Conservation (phyloP, 1,140 invertebrate genomes). For the Orchestia grillus region DNA sequence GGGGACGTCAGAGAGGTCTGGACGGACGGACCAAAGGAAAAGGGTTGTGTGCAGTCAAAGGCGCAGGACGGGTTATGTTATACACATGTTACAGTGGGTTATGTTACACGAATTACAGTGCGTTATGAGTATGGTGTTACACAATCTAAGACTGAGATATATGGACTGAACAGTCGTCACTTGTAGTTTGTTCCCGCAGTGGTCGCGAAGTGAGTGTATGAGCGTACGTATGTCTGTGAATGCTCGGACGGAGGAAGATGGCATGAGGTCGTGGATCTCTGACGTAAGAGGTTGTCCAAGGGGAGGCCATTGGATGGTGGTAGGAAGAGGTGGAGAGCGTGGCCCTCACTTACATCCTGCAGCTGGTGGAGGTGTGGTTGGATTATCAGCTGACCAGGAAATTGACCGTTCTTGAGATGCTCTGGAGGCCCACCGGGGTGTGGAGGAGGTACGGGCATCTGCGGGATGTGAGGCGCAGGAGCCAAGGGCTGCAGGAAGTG, state of each 20-base stretch:
- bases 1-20: background rate
- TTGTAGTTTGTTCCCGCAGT: background rate
- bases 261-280: conserved; percentile 87
- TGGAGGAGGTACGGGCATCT: conserved; percentile 62
- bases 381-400: conserved; percentile 63
- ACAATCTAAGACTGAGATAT: background rate
- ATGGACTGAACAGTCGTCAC: conserved; percentile 2
- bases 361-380: conserved; percentile 65
- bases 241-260: conserved; percentile 82
- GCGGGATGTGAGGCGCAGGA: conserved; percentile 63
- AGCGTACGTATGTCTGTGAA: conserved; percentile 53
- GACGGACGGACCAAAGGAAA: conserved; percentile 49
- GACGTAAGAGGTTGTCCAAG: conserved; percentile 84
- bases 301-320: conserved; percentile 89
- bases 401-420: conserved; percentile 68
- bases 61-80: conserved; percentile 37
- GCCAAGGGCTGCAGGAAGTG: conserved; percentile 57
- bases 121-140: background rate
- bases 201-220: conserved; percentile 43
- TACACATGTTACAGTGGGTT: conserved; percentile 35
- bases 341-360: conserved; percentile 67
- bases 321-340: conserved; percentile 86
- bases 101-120: conserved; percentile 14
- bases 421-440: conserved; percentile 67
- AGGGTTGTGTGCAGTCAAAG: conserved; percentile 54